phyloP scores from a whole-genome alignment of 1,140 invertebrate genomes.

The Zaprionus lachaisei region DNA sequence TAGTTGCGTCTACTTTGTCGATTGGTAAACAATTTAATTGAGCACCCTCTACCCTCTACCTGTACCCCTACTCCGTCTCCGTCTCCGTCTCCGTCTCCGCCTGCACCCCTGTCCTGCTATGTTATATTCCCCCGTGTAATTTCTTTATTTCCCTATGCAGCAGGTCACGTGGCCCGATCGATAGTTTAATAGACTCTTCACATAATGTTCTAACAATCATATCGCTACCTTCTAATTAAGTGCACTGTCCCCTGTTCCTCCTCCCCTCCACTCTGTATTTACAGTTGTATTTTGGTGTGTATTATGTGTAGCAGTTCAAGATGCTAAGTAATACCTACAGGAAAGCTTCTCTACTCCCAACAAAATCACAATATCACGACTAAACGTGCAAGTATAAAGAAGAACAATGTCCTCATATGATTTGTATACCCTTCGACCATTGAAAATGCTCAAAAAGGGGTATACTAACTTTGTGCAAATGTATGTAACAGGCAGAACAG shows the following conservation, averaged over 20 bases:
- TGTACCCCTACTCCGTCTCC: background rate
- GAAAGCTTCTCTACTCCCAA: too few species aligned
- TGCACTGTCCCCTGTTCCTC: background rate
- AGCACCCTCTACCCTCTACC: slow-evolving; percentile 1
- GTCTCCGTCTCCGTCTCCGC: background rate
- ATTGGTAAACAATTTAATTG: slow-evolving; percentile 52
- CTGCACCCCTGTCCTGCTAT: background rate
- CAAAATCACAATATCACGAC: too few species aligned
- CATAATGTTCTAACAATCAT: slow-evolving; percentile 3
- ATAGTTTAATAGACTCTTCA: background rate
- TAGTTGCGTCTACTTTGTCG: slow-evolving; percentile 23
- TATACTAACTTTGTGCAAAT: too few species aligned
- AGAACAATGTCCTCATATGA: too few species aligned
- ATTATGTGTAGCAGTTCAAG: too few species aligned
- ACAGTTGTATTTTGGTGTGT: too few species aligned
- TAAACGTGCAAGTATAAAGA: too few species aligned
- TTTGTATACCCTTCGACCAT: too few species aligned
- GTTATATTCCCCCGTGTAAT: slow-evolving; percentile 7
- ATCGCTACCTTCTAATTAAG: background rate
- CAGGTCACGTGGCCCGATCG: slow-evolving; percentile 1
- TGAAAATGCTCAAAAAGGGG: too few species aligned
- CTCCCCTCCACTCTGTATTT: background rate
- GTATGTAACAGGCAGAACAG: too few species aligned
- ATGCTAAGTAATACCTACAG: too few species aligned
- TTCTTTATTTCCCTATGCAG: slow-evolving; percentile 20